Evolutionary conservation across 2,797 vertebrate species (phyloP).

Genomic region (Catamblyrhynchus diadema): DNA sequence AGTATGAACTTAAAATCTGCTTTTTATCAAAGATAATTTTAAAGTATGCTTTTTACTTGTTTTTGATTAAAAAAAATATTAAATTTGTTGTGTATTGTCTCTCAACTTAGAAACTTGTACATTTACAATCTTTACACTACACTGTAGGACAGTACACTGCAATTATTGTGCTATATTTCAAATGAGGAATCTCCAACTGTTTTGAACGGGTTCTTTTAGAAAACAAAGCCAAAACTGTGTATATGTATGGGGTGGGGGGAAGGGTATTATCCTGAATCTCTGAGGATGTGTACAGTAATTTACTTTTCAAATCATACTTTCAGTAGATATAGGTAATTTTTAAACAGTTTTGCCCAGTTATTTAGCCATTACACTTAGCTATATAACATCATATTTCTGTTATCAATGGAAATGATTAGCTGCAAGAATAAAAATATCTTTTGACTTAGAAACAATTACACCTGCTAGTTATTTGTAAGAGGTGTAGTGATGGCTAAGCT

Average conservation of each 20-base stretch:
- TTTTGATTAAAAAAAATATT: neutral
- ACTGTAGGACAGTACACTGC: accelerated
- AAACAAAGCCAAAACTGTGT: neutral
- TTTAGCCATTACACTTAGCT: neutral
- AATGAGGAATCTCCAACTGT: neutral
- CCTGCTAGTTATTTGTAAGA: neutral
- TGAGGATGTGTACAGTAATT: neutral
- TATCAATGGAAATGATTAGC: neutral
- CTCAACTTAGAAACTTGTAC: neutral
- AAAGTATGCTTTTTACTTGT: accelerated
- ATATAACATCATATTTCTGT: neutral
- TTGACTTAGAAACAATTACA: neutral
- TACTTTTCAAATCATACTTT: neutral
- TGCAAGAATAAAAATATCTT: neutral
- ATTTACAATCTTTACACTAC: neutral
- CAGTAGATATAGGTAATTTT: neutral
- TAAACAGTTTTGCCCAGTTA: neutral
- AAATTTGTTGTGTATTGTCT: neutral
- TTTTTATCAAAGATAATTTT: neutral
- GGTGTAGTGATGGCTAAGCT: neutral
- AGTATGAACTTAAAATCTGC: neutral
- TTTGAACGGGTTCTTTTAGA: neutral
- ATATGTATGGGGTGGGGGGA: accelerated
- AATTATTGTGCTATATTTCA: neutral
- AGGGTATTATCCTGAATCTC: neutral